Conservation (phyloP, 1,140 invertebrate species). For the Zaprionus ghesquierei region DNA sequence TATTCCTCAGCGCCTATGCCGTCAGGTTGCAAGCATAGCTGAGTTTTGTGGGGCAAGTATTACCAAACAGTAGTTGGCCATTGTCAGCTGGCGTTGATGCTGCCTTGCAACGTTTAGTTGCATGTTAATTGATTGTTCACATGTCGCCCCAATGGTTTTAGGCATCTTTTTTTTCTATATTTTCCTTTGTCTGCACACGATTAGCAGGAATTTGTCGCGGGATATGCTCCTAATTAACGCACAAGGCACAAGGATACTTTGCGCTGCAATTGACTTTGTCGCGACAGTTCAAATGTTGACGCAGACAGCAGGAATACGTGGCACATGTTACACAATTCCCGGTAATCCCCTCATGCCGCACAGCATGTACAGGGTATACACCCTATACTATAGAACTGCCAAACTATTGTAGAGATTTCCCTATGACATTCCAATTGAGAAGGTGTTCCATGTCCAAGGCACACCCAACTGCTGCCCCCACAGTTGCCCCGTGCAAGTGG, state of each 20-base stretch:
- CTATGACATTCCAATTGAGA: background rate
- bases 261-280: slow-evolving; percentile 72
- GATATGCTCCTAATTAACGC: slow-evolving; percentile 65
- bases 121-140: slow-evolving; percentile 69
- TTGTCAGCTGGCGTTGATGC: slow-evolving; percentile 56
- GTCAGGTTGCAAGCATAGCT: background rate
- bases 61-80: slow-evolving; percentile 70
- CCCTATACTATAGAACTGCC: background rate
- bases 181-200: slow-evolving; percentile 16
- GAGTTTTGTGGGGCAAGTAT: background rate
- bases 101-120: slow-evolving; percentile 46
- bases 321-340: slow-evolving; percentile 33
- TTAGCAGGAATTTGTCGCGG: slow-evolving; percentile 72
- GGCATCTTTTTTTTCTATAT: slow-evolving; percentile 53
- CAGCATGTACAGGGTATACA: background rate
- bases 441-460: background rate
- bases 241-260: slow-evolving; percentile 58
- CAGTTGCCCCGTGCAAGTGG: slow-evolving; percentile 46
- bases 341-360: slow-evolving; percentile 53
- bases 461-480: slow-evolving; percentile 30
- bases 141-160: slow-evolving; percentile 40
- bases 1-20: background rate
- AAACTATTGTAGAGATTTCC: background rate
- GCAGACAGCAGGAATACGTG: slow-evolving; percentile 19
- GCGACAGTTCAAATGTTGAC: slow-evolving; percentile 65